Percentiles rank a stretch among this genome's conserved stretches.
phyloP scores from a whole-genome alignment of 2,888 invertebrate species.

The Schizotus pectinicornis region DNA sequence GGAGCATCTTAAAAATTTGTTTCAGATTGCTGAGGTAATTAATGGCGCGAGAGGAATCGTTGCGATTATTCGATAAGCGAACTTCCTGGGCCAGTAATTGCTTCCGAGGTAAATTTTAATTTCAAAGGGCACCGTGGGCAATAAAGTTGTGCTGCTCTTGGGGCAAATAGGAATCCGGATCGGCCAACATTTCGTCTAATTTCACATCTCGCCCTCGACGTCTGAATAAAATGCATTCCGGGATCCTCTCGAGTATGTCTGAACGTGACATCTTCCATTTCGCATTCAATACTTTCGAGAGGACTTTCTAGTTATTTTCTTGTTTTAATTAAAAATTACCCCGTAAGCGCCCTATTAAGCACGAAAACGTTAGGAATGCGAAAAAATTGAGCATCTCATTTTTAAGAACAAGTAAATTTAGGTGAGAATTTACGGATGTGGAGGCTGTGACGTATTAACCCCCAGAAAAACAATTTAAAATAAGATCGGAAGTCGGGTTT shows the following conservation, averaged over 20 bases:
- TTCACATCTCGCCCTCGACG: neutral
- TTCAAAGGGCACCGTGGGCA: neutral
- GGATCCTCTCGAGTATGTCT: constrained; percentile 5
- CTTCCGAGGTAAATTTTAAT: neutral
- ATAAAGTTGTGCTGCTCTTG: neutral
- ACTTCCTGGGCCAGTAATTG: too few species aligned
- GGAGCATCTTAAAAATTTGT: constrained; percentile 1
- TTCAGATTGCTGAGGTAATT: neutral
- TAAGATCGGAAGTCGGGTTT: too few species aligned
- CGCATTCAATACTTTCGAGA: neutral
- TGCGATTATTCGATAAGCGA: too few species aligned
- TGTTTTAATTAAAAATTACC: neutral
- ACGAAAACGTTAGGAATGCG: too few species aligned
- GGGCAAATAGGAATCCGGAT: neutral
- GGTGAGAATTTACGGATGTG: too few species aligned
- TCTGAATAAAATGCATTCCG: neutral
- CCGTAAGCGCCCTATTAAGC: too few species aligned
- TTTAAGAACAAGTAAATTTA: too few species aligned
- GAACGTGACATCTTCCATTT: constrained; percentile 6
- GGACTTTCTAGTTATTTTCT: too few species aligned
- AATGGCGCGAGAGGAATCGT: neutral
- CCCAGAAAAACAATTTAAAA: too few species aligned
- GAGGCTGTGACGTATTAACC: too few species aligned
- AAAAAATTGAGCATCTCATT: too few species aligned
- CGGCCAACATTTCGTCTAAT: neutral